Conservation (phyloP, 2,888 invertebrate genomes). For the Rhimphoctona megacephalus region DNA sequence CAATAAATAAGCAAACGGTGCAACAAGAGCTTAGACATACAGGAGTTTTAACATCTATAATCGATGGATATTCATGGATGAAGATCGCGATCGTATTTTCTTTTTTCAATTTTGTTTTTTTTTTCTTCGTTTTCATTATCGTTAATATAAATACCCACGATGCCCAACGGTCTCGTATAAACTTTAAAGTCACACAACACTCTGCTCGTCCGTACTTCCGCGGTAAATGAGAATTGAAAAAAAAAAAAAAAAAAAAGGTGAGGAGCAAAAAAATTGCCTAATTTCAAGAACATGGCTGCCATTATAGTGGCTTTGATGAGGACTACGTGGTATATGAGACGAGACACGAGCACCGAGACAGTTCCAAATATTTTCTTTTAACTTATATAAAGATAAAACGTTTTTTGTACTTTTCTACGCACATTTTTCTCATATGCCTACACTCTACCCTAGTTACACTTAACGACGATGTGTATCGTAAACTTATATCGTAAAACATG, state of each 20-base stretch:
- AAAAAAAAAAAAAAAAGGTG: constrained; percentile 16
- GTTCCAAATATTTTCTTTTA: constrained; percentile 63
- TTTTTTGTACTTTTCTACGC: constrained; percentile 83
- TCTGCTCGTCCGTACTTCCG: constrained; percentile 50
- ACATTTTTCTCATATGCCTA: constrained; percentile 73
- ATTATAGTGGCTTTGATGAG: constrained; percentile 61
- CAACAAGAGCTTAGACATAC: constrained; percentile 80
- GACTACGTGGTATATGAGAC: constrained; percentile 58
- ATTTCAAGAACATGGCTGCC: constrained; percentile 67
- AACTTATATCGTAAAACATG: constrained; percentile 67
- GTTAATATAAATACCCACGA: constrained; percentile 65
- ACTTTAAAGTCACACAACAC: constrained; percentile 65
- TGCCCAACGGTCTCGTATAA: constrained; percentile 64
- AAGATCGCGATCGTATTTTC: constrained; percentile 56
- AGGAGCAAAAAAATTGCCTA: constrained; percentile 14
- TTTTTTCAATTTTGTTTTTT: constrained; percentile 32
- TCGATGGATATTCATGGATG: constrained; percentile 58
- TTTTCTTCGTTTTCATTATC: constrained; percentile 46
- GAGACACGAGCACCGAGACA: constrained; percentile 72
- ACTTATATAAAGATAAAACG: constrained; percentile 71
- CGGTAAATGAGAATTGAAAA: constrained; percentile 36
- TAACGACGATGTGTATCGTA: constrained; percentile 73
- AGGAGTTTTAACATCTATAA: constrained; percentile 68
- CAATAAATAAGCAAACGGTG: constrained; percentile 83
- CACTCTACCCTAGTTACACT: constrained; percentile 74